A percentile compares a stretch with the other conserved stretches of the same genome.
Evolutionary conservation across 2,888 invertebrate genomes (phyloP).

Genomic region (Archaeoteleia sp.): DNA sequence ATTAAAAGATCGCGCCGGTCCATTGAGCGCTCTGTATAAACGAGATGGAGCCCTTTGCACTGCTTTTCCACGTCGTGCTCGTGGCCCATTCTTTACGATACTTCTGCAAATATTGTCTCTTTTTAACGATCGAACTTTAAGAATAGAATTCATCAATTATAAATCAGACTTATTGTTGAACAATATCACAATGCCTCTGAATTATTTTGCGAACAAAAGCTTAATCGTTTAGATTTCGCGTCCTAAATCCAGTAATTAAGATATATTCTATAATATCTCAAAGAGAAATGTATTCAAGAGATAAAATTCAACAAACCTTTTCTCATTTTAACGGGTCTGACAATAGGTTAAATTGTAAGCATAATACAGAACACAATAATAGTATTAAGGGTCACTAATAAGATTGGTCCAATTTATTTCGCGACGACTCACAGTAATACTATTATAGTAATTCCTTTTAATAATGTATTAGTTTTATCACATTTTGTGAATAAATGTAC

Average conservation of each 20-base stretch:
- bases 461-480: too few species aligned
- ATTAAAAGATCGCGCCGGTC: slow-evolving; percentile 72
- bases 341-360: too few species aligned
- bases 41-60: slow-evolving; percentile 84
- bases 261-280: too few species aligned
- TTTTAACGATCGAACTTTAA: slow-evolving; percentile 1
- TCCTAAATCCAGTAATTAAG: too few species aligned
- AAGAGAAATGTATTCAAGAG: neutral
- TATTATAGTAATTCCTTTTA: too few species aligned
- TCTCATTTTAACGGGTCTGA: too few species aligned
- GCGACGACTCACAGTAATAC: too few species aligned
- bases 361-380: too few species aligned
- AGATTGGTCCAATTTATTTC: neutral
- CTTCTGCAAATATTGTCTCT: slow-evolving; percentile 55
- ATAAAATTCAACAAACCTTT: neutral
- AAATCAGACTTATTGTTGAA: neutral
- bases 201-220: neutral
- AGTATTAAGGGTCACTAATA: too few species aligned
- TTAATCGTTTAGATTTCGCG: too few species aligned
- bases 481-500: too few species aligned
- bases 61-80: slow-evolving; percentile 78
- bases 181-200: neutral
- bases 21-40: slow-evolving; percentile 80
- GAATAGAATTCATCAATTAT: too few species aligned
- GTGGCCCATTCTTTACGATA: slow-evolving; percentile 66